phyloP scores from a whole-genome alignment of 2,113 vertebrate species.

The Peucedramus taeniatus region DNA sequence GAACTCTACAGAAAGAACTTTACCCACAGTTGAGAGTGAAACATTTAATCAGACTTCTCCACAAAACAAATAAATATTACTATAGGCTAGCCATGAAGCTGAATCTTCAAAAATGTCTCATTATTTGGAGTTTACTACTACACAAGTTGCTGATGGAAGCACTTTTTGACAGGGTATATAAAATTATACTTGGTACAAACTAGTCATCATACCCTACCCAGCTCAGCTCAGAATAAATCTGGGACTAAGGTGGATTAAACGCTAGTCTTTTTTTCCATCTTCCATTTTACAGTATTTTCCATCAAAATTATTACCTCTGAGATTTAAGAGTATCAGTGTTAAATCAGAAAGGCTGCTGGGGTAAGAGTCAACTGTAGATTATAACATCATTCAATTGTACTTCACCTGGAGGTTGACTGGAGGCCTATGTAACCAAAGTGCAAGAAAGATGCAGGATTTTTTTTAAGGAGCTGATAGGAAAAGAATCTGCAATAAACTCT shows the following conservation, averaged over 20 bases:
- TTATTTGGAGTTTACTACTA: neutral
- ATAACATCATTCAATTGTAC: neutral
- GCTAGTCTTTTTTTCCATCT: neutral
- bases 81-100: neutral
- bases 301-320: neutral
- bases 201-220: neutral
- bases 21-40: neutral
- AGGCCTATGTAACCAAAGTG: neutral
- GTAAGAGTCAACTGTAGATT: neutral
- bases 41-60: neutral
- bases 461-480: neutral
- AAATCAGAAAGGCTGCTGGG: neutral
- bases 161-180: neutral
- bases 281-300: neutral
- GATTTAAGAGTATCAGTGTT: neutral
- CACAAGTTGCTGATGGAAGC: neutral
- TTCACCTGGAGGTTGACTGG: neutral
- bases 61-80: neutral
- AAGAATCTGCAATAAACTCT: neutral
- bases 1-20: neutral
- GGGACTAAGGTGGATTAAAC: neutral
- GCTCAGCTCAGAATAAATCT: neutral
- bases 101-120: neutral
- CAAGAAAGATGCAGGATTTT: neutral
- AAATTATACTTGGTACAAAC: neutral